Conservation (phyloP, 2,797 vertebrate species). For the Phrynocephalus guinanensis region DNA sequence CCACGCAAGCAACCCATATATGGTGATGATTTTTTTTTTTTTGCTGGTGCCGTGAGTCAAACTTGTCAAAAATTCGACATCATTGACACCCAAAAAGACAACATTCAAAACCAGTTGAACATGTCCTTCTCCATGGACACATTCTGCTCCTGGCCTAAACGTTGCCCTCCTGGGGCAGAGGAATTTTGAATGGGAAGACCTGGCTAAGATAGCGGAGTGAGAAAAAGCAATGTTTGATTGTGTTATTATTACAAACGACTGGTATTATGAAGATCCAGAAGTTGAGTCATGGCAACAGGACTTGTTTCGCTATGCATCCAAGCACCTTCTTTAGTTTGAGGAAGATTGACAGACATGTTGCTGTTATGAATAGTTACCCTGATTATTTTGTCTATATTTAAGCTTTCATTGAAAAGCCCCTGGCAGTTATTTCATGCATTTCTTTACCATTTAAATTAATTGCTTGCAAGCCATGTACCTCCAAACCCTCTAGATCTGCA, state of each 20-base stretch:
- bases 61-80: background rate
- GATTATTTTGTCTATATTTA: background rate
- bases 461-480: background rate
- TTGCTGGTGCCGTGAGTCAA: too few relatives aligned
- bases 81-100: background rate
- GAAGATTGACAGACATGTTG: too few relatives aligned
- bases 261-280: background rate
- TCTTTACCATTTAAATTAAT: background rate
- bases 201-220: background rate
- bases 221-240: background rate
- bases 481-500: too few relatives aligned
- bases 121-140: background rate
- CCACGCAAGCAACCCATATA: background rate
- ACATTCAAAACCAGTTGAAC: background rate
- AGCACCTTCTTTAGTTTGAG: too few relatives aligned
- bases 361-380: background rate
- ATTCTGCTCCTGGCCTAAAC: background rate
- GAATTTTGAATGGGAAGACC: background rate
- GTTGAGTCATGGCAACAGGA: too few relatives aligned
- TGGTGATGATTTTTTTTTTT: background rate
- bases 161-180: background rate
- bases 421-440: background rate
- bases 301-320: too few relatives aligned
- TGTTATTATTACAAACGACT: background rate
- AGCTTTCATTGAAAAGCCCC: background rate